phyloP scores from a whole-genome alignment of 2,797 vertebrate species.

The Parauchenoglanis ngamensis region DNA sequence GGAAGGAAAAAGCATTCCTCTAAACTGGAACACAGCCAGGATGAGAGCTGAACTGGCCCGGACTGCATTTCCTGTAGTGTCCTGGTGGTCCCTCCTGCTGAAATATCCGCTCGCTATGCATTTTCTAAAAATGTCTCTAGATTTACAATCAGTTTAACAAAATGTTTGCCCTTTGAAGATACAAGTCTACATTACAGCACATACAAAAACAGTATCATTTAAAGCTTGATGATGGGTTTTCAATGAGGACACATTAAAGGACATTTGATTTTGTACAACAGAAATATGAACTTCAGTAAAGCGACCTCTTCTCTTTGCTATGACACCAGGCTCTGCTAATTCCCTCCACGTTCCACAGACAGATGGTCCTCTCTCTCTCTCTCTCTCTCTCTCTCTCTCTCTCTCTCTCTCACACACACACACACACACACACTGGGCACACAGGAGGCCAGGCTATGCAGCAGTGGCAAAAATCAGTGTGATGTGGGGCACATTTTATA shows the following conservation, averaged over 20 bases:
- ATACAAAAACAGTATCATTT: background rate
- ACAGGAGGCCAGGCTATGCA: conserved; percentile 28
- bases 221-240: background rate
- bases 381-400: background rate
- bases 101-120: conserved; percentile 26
- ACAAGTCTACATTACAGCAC: background rate
- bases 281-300: background rate
- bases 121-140: conserved; percentile 32
- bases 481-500: background rate
- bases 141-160: conserved; percentile 25
- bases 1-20: conserved; percentile 20
- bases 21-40: conserved; percentile 33
- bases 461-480: conserved; percentile 23
- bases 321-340: background rate
- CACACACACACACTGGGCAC: conserved; percentile 14
- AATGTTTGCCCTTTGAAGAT: background rate
- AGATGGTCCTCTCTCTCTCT: conserved; percentile 32
- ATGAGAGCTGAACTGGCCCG: conserved; percentile 32
- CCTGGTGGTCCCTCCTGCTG: conserved; percentile 33
- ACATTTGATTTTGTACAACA: background rate
- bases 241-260: background rate
- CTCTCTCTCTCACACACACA: background rate
- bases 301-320: background rate
- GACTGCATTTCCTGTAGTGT: conserved; percentile 32
- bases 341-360: conserved; percentile 32